Percentiles rank a stretch among this genome's conserved stretches.
Evolutionary conservation across 2,113 vertebrate species (phyloP).

Genomic region (Notothenia coriiceps): DNA sequence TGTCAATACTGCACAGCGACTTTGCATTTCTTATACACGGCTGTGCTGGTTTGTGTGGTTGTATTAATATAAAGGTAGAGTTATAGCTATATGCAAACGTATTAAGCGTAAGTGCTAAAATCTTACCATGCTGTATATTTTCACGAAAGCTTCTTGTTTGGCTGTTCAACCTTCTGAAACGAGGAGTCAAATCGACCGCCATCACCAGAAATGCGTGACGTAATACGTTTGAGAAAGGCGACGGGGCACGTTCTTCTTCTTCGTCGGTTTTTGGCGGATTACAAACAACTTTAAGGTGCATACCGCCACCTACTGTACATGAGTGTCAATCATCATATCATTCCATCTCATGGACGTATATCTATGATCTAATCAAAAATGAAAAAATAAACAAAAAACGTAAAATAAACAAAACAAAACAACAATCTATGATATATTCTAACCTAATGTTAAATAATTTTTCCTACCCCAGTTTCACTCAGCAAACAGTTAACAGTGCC

Average conservation of each 20-base stretch:
- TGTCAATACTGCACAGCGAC: neutral
- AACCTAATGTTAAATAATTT: no score
- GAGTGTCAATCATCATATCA: no score
- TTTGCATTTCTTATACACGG: neutral
- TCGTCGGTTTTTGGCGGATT: neutral
- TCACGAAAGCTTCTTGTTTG: slow-evolving; percentile 79
- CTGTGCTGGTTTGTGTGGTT: neutral
- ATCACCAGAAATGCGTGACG: slow-evolving; percentile 64
- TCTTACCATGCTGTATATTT: slow-evolving; percentile 76
- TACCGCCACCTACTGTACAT: no score
- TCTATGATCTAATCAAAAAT: no score
- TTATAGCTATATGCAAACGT: fast-evolving
- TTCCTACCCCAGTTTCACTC: no score
- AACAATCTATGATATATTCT: no score
- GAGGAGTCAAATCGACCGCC: slow-evolving; percentile 88
- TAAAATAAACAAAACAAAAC: no score
- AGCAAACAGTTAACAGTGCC: no score
- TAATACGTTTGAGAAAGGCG: neutral
- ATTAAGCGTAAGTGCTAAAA: neutral
- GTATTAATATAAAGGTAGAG: fast-evolving
- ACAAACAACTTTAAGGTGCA: no score
- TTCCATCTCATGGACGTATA: no score
- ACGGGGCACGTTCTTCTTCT: neutral
- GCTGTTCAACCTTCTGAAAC: slow-evolving; percentile 83
- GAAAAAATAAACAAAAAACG: no score